Evolutionary conservation across 92 coral and sea anemone species (phyloP), one percentile per base, ranked within the genome.

Genomic region (Umimayanthus kanabou): DNA sequence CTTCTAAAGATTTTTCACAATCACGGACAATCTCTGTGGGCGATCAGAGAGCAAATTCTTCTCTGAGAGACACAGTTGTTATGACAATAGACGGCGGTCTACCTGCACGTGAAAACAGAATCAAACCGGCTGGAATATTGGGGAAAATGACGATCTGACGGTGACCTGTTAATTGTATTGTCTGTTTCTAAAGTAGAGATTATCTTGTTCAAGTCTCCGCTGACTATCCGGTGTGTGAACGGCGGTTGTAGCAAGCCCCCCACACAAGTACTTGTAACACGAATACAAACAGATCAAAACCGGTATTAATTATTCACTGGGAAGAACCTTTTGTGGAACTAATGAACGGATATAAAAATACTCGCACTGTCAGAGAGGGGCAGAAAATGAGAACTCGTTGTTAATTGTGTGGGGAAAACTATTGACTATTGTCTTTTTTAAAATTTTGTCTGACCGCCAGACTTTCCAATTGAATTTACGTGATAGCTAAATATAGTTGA

Each of bases 261-360:
- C 77, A 74, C 55, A 78, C 89, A 58, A 42, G 28, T 39, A 78
- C 47, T 90, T 58, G 57, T 84, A 47, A 58, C 91, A 80, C 84
- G 91, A 88, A 55, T 88, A 88, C 80, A 90, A 90, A 82, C 85
- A 76, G 43, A 6, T 20, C 50, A 58, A 50, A 43, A 25, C n/a
- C 40, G 39, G 29, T 28, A 88, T 91, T 49, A 91, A 88, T 91
- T 78, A 88, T 91, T 91, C 28, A 91, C 84, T 72, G 64, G 42
- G 88, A 79, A 65, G 87, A 79, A 73, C 75, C 89, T 76, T 88
- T 91, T 91, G 93, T 79, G 39, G 57, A 23, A 70, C 71, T 65
- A 45, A 49, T 67, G 39, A 15, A n/a, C 50, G 10, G 15, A 55
- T 65, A 33, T 61, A 22, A 18, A 30, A 73, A 39, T 23, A 2